Evolutionary conservation across 2,888 invertebrate genomes (phyloP).

Genomic region (Epistrophe grossulariae): DNA sequence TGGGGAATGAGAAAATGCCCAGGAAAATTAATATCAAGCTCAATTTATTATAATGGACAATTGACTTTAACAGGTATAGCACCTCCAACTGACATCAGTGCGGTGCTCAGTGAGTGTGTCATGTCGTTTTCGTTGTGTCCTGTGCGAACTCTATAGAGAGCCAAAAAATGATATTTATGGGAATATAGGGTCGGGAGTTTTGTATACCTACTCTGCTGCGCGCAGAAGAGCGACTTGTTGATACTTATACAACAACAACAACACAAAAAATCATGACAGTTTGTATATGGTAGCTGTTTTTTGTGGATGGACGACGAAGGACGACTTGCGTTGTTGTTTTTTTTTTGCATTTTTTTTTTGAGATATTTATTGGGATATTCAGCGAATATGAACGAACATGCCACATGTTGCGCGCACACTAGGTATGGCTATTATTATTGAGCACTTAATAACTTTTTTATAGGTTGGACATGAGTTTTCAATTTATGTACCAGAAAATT

Average conservation of each 20-base stretch:
- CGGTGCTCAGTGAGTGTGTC: slow-evolving; percentile 60
- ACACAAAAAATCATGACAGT: slow-evolving; percentile 26
- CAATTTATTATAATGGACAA: slow-evolving; percentile 65
- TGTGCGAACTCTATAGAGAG: slow-evolving; percentile 58
- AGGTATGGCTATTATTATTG: slow-evolving; percentile 30
- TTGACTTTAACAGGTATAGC: slow-evolving; percentile 45
- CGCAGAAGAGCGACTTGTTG: slow-evolving; percentile 67
- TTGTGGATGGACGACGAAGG: slow-evolving; percentile 39
- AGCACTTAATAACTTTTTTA: slow-evolving; percentile 42
- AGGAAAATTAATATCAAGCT: slow-evolving; percentile 53
- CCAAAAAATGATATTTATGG: slow-evolving; percentile 57
- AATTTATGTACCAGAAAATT: slow-evolving; percentile 19
- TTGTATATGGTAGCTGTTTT: slow-evolving; percentile 27
- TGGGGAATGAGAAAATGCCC: slow-evolving; percentile 29
- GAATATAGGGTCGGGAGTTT: slow-evolving; percentile 37
- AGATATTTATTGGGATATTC: slow-evolving; percentile 61
- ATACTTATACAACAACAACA: slow-evolving; percentile 43
- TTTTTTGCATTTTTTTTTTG: slow-evolving; percentile 23
- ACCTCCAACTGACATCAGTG: slow-evolving; percentile 44
- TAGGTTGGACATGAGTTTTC: slow-evolving; percentile 32
- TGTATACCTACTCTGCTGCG: slow-evolving; percentile 42
- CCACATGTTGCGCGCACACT: slow-evolving; percentile 67
- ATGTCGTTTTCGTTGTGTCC: slow-evolving; percentile 21
- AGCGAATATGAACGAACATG: slow-evolving; percentile 56
- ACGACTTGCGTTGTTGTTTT: neutral